Evolutionary conservation across 1,140 invertebrate species (phyloP), one percentile per base, ranked within the genome.

Genomic region (Sipha flava): DNA sequence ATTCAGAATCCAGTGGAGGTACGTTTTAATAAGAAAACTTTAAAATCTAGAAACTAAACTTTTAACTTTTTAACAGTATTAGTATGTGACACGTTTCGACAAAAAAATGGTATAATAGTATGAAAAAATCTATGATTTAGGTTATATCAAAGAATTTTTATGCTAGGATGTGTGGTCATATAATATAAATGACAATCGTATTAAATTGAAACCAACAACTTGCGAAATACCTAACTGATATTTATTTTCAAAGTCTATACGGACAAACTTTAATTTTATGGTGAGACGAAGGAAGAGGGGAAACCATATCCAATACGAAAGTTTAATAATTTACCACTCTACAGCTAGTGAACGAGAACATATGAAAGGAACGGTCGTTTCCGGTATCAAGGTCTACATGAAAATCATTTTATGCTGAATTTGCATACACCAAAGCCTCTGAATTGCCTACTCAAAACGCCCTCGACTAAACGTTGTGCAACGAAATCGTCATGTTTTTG

Each of bases 371-470:
- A 43, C 12, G 40, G 40, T 14, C 2, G 37, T 77, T 77, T 77
- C 73, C 73, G 73, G 49, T 18, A 54, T 34, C 21, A 7, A 75
- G 3, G 18, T 52, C 52, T 34, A 75, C 52, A 12, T 23, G 6
- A 26, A 7, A 1, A 34, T 57, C 26, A 3, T 52, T 37, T 54
- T 57, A 37, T 34, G 18, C 49, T 40, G 47, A 10, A 54, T n/a
- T n/a, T 40, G 34, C 21, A 43, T 37, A 57, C 73, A 57, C 37
- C n/a, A 26, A 54, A 43, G 73, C 52, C 73, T 43, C 73, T 59
- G 34, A 59, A 77, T 77, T 77, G 73, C 73, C 73, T 77, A 77
- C 73, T 49, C 73, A 59, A 12, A 40, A 77, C 73, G 73, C 73
- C 73, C 52, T 77, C 73, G 23, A 64, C 5, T 57, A 57, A n/a